These are phyloP conservation scores for Microctenopoma steveboyesi DNA, from an alignment of 2,797 vertebrate species.

Conservation along the genomic window DNA sequence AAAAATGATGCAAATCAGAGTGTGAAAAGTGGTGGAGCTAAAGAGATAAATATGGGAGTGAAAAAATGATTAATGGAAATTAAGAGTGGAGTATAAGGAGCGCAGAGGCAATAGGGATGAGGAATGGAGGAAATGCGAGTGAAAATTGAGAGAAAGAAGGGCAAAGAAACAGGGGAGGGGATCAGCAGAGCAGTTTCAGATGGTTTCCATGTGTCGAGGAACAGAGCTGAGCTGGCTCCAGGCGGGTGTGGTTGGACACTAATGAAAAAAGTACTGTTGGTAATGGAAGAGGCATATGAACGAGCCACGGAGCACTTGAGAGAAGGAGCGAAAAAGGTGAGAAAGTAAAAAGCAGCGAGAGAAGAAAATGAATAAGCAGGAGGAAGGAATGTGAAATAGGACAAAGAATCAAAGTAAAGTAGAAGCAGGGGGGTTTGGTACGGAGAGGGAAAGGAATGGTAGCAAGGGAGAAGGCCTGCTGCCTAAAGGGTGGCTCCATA, in stretches of 20 bases:
- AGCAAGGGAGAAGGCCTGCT: conserved; percentile 39
- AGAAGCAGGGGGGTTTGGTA: conserved; percentile 1
- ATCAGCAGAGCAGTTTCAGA: conserved; percentile 72
- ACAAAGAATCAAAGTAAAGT: conserved; percentile 22
- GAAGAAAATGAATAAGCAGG: conserved; percentile 20
- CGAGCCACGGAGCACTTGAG: conserved; percentile 42
- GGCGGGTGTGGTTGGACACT: conserved; percentile 84
- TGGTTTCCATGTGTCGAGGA: conserved; percentile 84
- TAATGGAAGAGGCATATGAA: conserved; percentile 78
- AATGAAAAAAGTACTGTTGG: conserved; percentile 84
- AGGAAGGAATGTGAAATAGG: neutral
- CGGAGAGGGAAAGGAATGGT: conserved; percentile 25
- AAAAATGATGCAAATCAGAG: conserved; percentile 12
- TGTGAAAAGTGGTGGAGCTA: conserved; percentile 7
- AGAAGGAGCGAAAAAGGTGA: conserved; percentile 45
- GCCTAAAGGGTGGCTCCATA: conserved; percentile 70
- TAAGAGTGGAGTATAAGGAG: conserved; percentile 35
- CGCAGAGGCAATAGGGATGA: conserved; percentile 12
- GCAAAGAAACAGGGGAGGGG: conserved; percentile 70
- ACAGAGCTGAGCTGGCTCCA: conserved; percentile 74
- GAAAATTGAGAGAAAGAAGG: conserved; percentile 55
- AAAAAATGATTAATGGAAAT: conserved; percentile 5
- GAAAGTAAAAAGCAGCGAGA: conserved; percentile 38
- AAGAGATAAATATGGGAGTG: conserved; percentile 21
- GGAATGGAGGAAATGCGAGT: conserved; percentile 44